phyloP scores from a whole-genome alignment of 2,797 vertebrate species.

The Bucorvus abyssinicus region DNA sequence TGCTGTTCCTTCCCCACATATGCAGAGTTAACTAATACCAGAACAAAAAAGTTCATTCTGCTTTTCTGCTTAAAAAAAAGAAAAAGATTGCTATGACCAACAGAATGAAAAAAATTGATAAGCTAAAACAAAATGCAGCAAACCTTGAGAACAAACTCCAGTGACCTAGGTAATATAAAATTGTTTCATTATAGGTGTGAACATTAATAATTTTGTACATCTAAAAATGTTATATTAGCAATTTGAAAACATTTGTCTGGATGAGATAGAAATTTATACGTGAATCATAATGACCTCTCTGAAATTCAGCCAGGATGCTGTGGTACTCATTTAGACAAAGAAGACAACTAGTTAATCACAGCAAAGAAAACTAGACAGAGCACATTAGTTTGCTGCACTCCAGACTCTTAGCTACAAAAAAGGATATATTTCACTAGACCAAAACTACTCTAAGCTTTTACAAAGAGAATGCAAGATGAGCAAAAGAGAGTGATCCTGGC shows the following conservation, averaged over 20 bases:
- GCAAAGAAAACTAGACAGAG: slow-evolving; percentile 65
- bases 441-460: slow-evolving; percentile 42
- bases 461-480: slow-evolving; percentile 5
- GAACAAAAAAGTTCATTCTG: slow-evolving; percentile 39
- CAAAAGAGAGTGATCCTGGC: neutral
- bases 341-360: slow-evolving; percentile 70
- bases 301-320: slow-evolving; percentile 62
- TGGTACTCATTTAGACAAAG: slow-evolving; percentile 53
- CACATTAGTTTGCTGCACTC: slow-evolving; percentile 70
- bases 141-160: slow-evolving; percentile 55
- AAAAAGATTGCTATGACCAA: neutral
- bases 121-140: slow-evolving; percentile 63
- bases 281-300: slow-evolving; percentile 64
- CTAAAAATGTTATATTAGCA: slow-evolving; percentile 63
- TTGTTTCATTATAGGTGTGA: slow-evolving; percentile 54
- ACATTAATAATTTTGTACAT: slow-evolving; percentile 65
- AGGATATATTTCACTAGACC: slow-evolving; percentile 45
- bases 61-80: slow-evolving; percentile 39
- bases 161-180: slow-evolving; percentile 48
- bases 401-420: slow-evolving; percentile 54
- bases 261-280: slow-evolving; percentile 52
- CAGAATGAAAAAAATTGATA: slow-evolving; percentile 14
- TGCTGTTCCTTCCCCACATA: neutral
- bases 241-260: slow-evolving; percentile 64
- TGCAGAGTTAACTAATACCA: neutral